A percentile compares a stretch with the other conserved stretches of the same genome.
phyloP scores from a whole-genome alignment of 1,140 invertebrate genomes.

The Teleogryllus occipitalis region DNA sequence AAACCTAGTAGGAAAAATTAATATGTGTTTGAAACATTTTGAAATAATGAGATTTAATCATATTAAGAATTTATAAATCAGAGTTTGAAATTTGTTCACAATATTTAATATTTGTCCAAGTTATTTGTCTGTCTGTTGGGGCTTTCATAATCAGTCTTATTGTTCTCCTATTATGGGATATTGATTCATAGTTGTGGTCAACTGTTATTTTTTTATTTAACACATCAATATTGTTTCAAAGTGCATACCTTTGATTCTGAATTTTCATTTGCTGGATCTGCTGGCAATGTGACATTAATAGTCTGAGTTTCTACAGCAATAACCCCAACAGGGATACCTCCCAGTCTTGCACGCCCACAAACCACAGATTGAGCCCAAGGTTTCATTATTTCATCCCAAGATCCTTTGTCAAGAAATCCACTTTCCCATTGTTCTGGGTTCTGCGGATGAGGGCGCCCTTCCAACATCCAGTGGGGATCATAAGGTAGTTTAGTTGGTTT shows the following conservation, averaged over 20 bases:
- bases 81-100: not conserved
- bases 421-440: constrained; percentile 62
- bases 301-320: constrained; percentile 95
- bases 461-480: constrained; percentile 88
- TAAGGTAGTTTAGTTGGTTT: constrained; percentile 84
- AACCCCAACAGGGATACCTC: constrained; percentile 94
- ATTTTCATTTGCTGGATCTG: constrained; percentile 97
- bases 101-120: not conserved
- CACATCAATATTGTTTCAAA: not conserved
- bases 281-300: constrained; percentile 89
- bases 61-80: not conserved
- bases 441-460: constrained; percentile 55
- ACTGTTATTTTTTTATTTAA: not conserved
- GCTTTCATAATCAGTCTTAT: no score
- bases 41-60: not conserved
- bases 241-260: constrained; percentile 78
- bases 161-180: no score
- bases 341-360: constrained; percentile 77
- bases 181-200: no score
- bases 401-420: constrained; percentile 88
- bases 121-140: not conserved
- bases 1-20: no score
- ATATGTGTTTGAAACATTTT: no score
- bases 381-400: constrained; percentile 90
- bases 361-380: constrained; percentile 98